Evolutionary conservation across 2,797 vertebrate genomes (phyloP).

Genomic region (Spea hammondii): DNA sequence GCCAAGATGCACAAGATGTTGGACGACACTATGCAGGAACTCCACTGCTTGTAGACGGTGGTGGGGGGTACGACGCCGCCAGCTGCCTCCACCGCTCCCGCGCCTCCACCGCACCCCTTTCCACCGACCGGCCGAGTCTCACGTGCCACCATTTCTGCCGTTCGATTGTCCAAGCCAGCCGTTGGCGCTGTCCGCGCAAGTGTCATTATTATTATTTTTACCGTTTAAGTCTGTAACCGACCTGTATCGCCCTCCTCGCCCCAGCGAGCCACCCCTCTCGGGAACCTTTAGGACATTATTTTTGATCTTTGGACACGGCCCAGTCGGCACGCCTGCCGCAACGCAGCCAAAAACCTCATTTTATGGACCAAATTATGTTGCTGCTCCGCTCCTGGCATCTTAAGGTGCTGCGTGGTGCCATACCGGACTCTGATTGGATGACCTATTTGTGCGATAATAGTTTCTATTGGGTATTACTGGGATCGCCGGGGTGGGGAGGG

Average conservation of each 20-base stretch:
- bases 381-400: constrained; percentile 1
- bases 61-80: constrained; percentile 26
- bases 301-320: too few relatives aligned
- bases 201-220: not conserved
- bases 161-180: constrained; percentile 47
- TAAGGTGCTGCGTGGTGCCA: constrained; percentile 14
- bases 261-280: not conserved
- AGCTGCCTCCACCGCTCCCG: constrained; percentile 4
- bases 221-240: not conserved
- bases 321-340: too few relatives aligned
- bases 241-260: too few relatives aligned
- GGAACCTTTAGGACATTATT: too few relatives aligned
- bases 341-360: not conserved
- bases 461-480: too few relatives aligned
- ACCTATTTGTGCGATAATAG: too few relatives aligned
- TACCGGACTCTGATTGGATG: not conserved
- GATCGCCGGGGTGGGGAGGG: too few relatives aligned
- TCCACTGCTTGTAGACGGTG: constrained; percentile 69
- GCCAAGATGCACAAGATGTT: constrained; percentile 74
- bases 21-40: constrained; percentile 77
- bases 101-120: not conserved
- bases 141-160: constrained; percentile 58
- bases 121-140: not conserved
- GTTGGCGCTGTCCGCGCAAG: constrained; percentile 38
- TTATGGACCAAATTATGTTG: constrained; percentile 32